Evolutionary conservation across 2,797 vertebrate genomes (phyloP).

Genomic region (Tragopan temminckii): DNA sequence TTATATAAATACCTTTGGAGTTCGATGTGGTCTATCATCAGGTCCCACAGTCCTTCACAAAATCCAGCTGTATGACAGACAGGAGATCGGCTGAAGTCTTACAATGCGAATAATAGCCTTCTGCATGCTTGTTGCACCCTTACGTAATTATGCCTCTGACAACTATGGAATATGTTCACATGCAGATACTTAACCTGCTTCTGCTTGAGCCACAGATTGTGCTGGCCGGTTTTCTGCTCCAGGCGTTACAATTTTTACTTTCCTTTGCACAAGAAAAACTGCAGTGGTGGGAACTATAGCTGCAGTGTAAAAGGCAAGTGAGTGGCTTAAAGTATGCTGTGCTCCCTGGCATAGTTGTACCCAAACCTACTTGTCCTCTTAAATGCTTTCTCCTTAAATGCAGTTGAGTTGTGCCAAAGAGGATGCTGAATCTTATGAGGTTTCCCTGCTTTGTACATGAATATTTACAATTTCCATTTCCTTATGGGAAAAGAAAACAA

Average conservation of each 20-base stretch:
- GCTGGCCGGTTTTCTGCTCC: background rate
- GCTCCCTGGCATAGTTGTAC: background rate
- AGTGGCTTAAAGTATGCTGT: background rate
- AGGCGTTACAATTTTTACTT: background rate
- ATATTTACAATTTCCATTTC: background rate
- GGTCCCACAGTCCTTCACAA: background rate
- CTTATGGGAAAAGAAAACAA: no score
- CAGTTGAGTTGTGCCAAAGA: background rate
- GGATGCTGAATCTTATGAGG: background rate
- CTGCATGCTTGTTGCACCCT: background rate
- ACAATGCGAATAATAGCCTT: background rate
- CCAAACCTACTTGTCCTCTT: background rate
- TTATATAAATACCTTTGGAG: rapidly evolving
- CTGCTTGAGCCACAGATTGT: background rate
- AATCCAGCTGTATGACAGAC: background rate
- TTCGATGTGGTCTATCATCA: background rate
- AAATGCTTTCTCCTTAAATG: background rate
- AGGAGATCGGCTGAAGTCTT: background rate
- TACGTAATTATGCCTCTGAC: background rate
- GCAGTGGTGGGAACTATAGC: background rate
- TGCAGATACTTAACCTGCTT: background rate
- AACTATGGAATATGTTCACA: background rate
- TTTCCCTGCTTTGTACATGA: background rate
- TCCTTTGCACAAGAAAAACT: background rate
- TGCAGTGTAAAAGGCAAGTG: background rate